Evolutionary conservation across 2,888 invertebrate genomes (phyloP).

Genomic region (Plemyria rubiginata): DNA sequence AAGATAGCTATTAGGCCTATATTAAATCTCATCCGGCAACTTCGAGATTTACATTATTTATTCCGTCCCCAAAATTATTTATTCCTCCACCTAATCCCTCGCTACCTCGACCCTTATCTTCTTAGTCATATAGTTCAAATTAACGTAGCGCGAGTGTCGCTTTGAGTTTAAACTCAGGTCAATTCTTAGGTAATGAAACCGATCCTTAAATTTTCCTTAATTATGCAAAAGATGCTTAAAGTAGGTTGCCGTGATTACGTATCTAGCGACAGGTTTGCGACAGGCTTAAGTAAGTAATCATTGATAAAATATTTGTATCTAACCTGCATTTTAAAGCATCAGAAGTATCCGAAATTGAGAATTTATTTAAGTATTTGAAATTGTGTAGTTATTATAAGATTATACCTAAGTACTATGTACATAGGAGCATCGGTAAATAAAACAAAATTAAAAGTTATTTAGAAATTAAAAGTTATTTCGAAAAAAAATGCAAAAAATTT

Average conservation of each 20-base stretch:
- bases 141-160: slow-evolving; percentile 10
- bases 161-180: slow-evolving; percentile 33
- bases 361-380: too few relatives aligned
- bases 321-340: too few relatives aligned
- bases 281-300: background rate
- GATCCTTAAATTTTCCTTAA: slow-evolving; percentile 37
- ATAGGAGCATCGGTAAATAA: too few relatives aligned
- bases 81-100: slow-evolving; percentile 35
- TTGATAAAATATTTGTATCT: too few relatives aligned
- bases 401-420: too few relatives aligned
- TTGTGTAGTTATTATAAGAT: too few relatives aligned
- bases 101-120: slow-evolving; percentile 33
- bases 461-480: too few relatives aligned
- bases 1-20: slow-evolving; percentile 52
- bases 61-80: slow-evolving; percentile 57
- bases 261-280: too few relatives aligned
- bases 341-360: too few relatives aligned
- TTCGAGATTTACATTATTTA: slow-evolving; percentile 62
- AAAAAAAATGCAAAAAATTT: too few relatives aligned
- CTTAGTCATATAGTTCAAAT: slow-evolving; percentile 10
- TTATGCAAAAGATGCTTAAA: slow-evolving; percentile 27
- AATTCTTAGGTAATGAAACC: slow-evolving; percentile 39
- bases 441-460: too few relatives aligned
- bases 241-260: background rate
- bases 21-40: slow-evolving; percentile 54